phyloP scores from a whole-genome alignment of 2,797 vertebrate genomes.

The Uromys caudimaculatus region DNA sequence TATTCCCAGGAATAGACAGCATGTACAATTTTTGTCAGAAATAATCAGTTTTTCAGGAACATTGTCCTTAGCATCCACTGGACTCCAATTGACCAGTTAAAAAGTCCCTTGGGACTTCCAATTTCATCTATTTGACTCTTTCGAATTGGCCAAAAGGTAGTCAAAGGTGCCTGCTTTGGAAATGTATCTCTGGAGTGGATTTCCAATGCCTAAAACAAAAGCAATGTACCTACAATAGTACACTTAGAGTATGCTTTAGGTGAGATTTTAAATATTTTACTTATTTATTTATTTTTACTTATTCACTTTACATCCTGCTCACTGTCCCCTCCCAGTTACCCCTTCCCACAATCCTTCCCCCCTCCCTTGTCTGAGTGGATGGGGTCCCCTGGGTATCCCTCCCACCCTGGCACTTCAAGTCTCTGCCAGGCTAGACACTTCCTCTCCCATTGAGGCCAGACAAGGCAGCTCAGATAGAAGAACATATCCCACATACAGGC shows the following conservation, averaged over 20 bases:
- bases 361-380: neutral
- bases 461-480: neutral
- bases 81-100: conserved; percentile 48
- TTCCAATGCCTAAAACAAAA: conserved; percentile 9
- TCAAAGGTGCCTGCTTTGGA: neutral
- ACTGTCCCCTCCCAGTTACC: neutral
- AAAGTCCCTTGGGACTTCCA: conserved; percentile 23
- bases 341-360: neutral
- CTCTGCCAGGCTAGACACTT: neutral
- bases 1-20: neutral
- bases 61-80: conserved; percentile 49
- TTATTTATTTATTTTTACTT: too few species aligned
- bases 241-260: neutral
- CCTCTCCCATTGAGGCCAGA: neutral
- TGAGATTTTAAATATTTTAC: neutral
- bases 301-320: neutral
- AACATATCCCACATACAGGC: neutral
- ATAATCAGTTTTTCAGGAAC: conserved; percentile 49
- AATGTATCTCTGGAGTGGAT: neutral
- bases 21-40: conserved; percentile 48
- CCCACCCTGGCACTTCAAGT: neutral
- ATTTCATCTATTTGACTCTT: neutral
- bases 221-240: neutral
- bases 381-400: neutral
- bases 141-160: neutral